Percentiles rank a stretch among this genome's conserved stretches.
Evolutionary conservation across 1,140 invertebrate species (phyloP).

Genomic region (Sinella curviseta): DNA sequence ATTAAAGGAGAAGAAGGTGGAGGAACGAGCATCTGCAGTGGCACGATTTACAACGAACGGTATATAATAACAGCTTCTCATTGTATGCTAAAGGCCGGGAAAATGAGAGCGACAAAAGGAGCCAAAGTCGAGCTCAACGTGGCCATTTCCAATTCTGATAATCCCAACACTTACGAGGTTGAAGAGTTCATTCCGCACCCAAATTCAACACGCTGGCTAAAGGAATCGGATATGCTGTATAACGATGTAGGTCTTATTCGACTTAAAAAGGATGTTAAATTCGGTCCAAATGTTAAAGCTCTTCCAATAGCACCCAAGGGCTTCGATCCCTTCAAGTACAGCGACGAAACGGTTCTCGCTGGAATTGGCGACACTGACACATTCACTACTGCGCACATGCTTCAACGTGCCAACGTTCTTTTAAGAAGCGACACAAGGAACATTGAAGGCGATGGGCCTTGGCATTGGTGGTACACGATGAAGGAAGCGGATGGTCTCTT

Average conservation of each 20-base stretch:
- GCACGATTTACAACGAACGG: not conserved
- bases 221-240: not conserved
- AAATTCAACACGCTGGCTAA: not conserved
- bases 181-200: not conserved
- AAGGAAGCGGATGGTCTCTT: not conserved
- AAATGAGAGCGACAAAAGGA: not conserved
- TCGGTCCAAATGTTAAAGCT: not conserved
- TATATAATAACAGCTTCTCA: not conserved
- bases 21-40: not conserved
- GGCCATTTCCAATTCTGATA: not conserved
- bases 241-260: not conserved
- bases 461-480: not conserved
- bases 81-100: not conserved
- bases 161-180: not conserved
- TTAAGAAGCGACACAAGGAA: not conserved
- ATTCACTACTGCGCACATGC: not conserved
- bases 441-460: not conserved
- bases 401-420: not conserved
- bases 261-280: not conserved
- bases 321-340: not conserved
- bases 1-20: not conserved
- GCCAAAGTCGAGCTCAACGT: not conserved
- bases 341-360: not conserved
- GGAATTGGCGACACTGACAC: not conserved
- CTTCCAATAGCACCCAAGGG: not conserved